These are phyloP conservation scores for Numida meleagris DNA, from an alignment of 2,113 vertebrate species.

Conservation along the genomic window DNA sequence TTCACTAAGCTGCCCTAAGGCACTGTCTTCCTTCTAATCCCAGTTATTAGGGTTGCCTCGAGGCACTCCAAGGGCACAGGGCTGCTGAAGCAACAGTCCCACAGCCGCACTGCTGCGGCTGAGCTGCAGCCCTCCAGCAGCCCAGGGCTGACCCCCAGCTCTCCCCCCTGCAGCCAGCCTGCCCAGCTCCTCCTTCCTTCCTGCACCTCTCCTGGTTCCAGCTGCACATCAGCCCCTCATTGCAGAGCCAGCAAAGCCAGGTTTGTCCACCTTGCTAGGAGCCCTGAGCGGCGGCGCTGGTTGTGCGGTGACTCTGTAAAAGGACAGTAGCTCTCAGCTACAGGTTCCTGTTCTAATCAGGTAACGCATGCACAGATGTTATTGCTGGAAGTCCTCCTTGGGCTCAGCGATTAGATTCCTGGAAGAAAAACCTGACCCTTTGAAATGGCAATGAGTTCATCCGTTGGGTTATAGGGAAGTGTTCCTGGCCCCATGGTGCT, in stretches of 20 bases:
- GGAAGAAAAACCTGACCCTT: background rate
- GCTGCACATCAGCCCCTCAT: background rate
- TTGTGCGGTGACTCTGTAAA: background rate
- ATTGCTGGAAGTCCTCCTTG: background rate
- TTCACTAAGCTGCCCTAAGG: background rate
- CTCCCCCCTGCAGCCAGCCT: too few relatives aligned
- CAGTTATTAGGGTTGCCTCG: background rate
- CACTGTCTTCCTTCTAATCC: background rate
- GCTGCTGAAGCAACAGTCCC: background rate
- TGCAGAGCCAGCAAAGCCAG: background rate
- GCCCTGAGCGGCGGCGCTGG: background rate
- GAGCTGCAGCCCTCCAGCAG: background rate
- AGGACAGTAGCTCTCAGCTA: background rate
- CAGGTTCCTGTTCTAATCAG: background rate
- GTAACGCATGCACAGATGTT: background rate
- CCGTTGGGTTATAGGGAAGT: background rate
- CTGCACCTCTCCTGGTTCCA: background rate
- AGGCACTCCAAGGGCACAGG: slow-evolving; percentile 13
- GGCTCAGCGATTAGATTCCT: background rate
- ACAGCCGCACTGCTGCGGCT: fast-evolving
- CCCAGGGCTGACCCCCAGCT: too few relatives aligned
- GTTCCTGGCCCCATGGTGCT: fast-evolving
- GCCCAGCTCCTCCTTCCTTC: background rate
- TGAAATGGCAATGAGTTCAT: background rate
- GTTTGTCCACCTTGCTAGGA: background rate